Base-by-base conservation (phyloP, 2,797 vertebrate genomes). In the Distichodus sexfasciatus region DNA sequence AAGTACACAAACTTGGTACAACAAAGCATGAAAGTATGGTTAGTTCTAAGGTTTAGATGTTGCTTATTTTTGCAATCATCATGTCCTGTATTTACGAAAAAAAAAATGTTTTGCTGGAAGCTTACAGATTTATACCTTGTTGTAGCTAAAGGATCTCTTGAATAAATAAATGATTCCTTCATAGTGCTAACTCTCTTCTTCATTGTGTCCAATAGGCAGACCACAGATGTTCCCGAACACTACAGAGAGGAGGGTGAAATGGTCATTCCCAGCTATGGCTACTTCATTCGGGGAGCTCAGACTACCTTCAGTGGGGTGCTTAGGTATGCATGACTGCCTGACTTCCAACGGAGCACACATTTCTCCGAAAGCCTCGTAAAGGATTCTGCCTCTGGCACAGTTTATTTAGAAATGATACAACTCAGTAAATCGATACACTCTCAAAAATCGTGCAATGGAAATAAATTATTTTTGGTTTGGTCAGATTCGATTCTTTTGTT, bases 221-320 rank as follows among this genome's bases (percentile, higher is more conserved):
- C 96, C 44, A 83, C 57, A 38, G 96, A 98, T 29, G 76, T 94
- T 51, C 97, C 97, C 4, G 90, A 89, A 66, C 82, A 95, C 76
- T 89, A 93, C 36, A 91, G 84, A 48, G 93, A 97, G 79, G 97
- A 99, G 23, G 95, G 83, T 28, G 96, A 98, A 84, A 84, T 99
- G 89, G 85, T 97, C 23, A 77, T 95, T 72, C 95, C 96, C 1
- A 85, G 79, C 62, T 97, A 98, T 0, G 96, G 97, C 50, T 91
- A 94, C 75, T 98, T 98, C 59, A 94, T 99, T 76, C 91, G 96
- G 29, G 97, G 97, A 17, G 97, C 96, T 50, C 89, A 95, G 54
- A 97, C 96, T 78, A 99, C 97, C 24, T 99, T 99, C 87, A 97
- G 92, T n/a, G 93, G 93, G 8, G 95, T 98, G 54, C 85, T 96